Evolutionary conservation across 2,113 vertebrate species (phyloP), one percentile per base, ranked within the genome.

Genomic region (Cyphomyrus plagiostoma): DNA sequence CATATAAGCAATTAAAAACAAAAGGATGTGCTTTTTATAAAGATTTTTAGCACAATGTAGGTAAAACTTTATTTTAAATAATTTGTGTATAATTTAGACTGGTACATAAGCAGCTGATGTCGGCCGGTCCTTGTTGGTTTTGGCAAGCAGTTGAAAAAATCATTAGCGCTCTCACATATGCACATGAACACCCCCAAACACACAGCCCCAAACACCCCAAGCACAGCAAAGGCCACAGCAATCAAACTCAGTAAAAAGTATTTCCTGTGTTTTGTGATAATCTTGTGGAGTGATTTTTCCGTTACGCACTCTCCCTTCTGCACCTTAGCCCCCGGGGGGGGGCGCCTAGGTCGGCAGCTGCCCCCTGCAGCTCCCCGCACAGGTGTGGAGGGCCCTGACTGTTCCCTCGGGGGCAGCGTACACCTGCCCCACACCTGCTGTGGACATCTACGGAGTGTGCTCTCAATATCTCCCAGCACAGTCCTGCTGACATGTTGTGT

Each of bases 181-280:
- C 13, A 21, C 46, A 23, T 30, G 45, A 21, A 50, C 88, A 87
- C 50, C 46, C 90, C 91, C 89, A 80, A 77, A 88, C 83, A 89
- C 46, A 6, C 46, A 35, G 35, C 46, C 46, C 46, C 46, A 8
- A 49, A 88, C 85, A 74, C 85, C 84, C 70, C 74, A 92, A 94
- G 92, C 50, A 94, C 93, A 93, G 94, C 95, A 94, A 94, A 93
- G 94, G 95, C 94, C 94, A 94, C 84, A 92, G 95, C 95, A 97
- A 97, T 97, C 95, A 97, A 94, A 92, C 94, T 92, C 91, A 93
- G 95, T 94, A 96, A 94, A 96, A 96, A 97, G 96, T 96, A 97
- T 97, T 98, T 98, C 97, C 97, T 97, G 97, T 96, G 95, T 96
- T 97, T 96, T 91, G 90, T 93, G 93, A 92, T 93, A 95, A 96